Conservation (phyloP, 2,113 vertebrate species). For the Pagrus major region DNA sequence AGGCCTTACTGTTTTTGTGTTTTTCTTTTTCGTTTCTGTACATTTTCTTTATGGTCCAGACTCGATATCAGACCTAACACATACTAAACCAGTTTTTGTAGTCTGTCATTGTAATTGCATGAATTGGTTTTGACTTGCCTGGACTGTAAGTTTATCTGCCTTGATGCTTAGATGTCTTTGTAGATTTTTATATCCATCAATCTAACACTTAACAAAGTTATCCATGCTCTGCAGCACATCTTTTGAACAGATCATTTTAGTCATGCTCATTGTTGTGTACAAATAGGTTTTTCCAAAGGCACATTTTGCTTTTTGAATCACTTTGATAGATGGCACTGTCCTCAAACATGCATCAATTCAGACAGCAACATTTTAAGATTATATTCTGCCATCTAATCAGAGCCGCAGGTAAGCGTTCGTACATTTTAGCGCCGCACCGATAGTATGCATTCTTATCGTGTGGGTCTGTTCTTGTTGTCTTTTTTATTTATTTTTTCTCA, state of each 20-base stretch:
- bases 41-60: constrained; percentile 32
- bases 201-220: constrained; percentile 71
- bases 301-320: constrained; percentile 31
- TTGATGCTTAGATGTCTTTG: constrained; percentile 86
- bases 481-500: constrained; percentile 36
- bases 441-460: constrained; percentile 54
- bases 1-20: constrained; percentile 76
- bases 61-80: constrained; percentile 53
- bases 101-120: constrained; percentile 84
- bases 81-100: constrained; percentile 60
- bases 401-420: constrained; percentile 14
- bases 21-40: constrained; percentile 30
- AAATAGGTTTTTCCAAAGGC: constrained; percentile 18
- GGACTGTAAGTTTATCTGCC: constrained; percentile 81
- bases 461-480: constrained; percentile 44
- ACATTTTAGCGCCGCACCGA: constrained; percentile 29
- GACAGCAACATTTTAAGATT: constrained; percentile 20
- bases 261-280: constrained; percentile 75
- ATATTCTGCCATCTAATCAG: constrained; percentile 54
- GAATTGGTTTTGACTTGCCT: constrained; percentile 86
- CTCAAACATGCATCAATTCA: constrained; percentile 10
- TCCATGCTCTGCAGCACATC: constrained; percentile 90
- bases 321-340: constrained; percentile 48
- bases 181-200: constrained; percentile 70
- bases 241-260: constrained; percentile 83